A percentile compares a stretch with the other conserved stretches of the same genome.
Conservation (phyloP, 2,797 vertebrate species). For the Enteromius trimaculatus region DNA sequence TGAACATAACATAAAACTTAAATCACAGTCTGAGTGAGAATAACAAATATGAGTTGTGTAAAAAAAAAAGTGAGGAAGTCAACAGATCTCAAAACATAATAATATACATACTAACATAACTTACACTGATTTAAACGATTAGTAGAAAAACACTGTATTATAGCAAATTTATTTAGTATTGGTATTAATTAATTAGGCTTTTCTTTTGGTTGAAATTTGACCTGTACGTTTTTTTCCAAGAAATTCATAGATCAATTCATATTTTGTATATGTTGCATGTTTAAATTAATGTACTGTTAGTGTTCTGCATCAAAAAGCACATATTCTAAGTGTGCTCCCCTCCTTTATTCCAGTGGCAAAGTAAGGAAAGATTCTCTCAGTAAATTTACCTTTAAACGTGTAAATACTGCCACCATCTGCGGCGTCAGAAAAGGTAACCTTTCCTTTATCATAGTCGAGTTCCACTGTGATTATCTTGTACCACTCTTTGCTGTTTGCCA, state of each 20-base stretch:
- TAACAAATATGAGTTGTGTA: neutral
- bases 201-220: neutral
- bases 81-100: neutral
- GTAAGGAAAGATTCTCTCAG: constrained; percentile 72
- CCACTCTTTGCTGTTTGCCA: constrained; percentile 69
- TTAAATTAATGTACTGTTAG: neutral
- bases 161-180: neutral
- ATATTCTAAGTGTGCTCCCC: constrained; percentile 64
- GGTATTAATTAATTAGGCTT: neutral
- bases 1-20: neutral
- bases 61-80: neutral
- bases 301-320: constrained; percentile 55
- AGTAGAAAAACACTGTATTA: neutral
- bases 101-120: neutral
- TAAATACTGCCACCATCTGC: constrained; percentile 63
- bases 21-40: neutral
- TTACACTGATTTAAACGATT: neutral
- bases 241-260: neutral
- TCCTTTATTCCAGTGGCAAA: constrained; percentile 68
- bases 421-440: constrained; percentile 68
- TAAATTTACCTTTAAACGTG: constrained; percentile 71
- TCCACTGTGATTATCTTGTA: constrained; percentile 69
- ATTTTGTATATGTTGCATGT: neutral
- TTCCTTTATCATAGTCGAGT: constrained; percentile 74
- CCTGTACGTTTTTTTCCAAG: neutral